Evolutionary conservation across 2,113 vertebrate species (phyloP).

Genomic region (Pavo muticus): DNA sequence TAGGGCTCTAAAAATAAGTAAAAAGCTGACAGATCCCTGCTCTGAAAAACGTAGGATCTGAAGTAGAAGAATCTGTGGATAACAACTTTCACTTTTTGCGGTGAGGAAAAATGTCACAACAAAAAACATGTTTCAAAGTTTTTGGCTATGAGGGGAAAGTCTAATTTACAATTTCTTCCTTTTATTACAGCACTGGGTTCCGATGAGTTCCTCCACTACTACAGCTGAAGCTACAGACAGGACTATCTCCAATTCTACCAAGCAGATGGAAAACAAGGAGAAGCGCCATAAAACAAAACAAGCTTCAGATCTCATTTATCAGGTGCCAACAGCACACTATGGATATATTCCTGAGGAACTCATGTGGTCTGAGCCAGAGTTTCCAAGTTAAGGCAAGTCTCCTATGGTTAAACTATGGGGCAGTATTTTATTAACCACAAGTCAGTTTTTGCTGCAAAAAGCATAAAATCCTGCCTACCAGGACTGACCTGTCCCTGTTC

Average conservation of each 20-base stretch:
- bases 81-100: neutral
- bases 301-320: neutral
- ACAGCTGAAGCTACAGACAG: neutral
- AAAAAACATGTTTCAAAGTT: neutral
- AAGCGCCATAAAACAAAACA: constrained; percentile 2
- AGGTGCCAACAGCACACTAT: neutral
- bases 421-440: neutral
- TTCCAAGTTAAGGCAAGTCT: neutral
- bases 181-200: constrained; percentile 36
- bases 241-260: neutral
- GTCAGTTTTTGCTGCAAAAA: neutral
- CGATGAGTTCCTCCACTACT: neutral
- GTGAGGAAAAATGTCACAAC: neutral
- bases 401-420: neutral
- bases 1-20: neutral
- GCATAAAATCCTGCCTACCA: neutral
- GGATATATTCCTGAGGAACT: neutral
- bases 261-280: constrained; percentile 18
- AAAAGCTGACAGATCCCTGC: neutral
- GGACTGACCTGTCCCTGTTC: rapidly evolving
- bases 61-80: neutral
- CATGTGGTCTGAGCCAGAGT: neutral
- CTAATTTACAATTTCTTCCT: neutral
- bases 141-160: neutral
- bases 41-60: neutral